Percentiles rank a stretch among this genome's conserved stretches.
Evolutionary conservation across 2,888 invertebrate species (phyloP).

Genomic region (Hoplodrina blanda): DNA sequence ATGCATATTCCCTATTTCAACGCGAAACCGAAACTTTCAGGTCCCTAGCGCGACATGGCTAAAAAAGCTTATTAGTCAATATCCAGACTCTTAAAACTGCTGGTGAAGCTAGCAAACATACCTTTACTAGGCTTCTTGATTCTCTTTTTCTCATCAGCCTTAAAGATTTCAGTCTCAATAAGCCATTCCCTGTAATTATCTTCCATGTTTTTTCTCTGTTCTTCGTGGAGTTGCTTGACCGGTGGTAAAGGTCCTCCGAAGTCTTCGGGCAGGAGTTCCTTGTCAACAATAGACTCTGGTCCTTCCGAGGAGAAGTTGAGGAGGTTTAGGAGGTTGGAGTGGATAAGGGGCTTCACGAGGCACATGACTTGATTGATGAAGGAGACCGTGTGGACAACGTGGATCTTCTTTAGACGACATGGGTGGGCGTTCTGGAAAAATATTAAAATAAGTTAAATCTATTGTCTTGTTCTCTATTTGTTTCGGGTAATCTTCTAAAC

Average conservation of each 20-base stretch:
- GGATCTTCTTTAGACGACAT: constrained; percentile 92
- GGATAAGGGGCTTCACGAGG: constrained; percentile 92
- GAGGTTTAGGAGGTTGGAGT: constrained; percentile 91
- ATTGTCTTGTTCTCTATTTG: too few species aligned
- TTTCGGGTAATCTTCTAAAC: too few species aligned
- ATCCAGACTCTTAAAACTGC: constrained; percentile 87
- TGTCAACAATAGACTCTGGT: constrained; percentile 85
- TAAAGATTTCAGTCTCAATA: constrained; percentile 90
- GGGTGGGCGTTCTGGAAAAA: constrained; percentile 92
- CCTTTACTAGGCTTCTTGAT: constrained; percentile 87
- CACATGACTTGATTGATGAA: constrained; percentile 93
- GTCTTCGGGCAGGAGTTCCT: constrained; percentile 87
- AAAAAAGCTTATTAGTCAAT: constrained; percentile 79
- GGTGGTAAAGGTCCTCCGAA: constrained; percentile 91
- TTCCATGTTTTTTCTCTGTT: constrained; percentile 90
- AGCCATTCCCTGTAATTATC: constrained; percentile 92
- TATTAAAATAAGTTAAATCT: background rate
- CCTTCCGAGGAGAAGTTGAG: constrained; percentile 91
- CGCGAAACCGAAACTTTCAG: constrained; percentile 64
- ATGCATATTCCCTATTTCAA: background rate
- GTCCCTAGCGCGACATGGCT: constrained; percentile 69
- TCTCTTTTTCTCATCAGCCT: constrained; percentile 87
- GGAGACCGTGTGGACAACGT: constrained; percentile 92
- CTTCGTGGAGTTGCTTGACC: constrained; percentile 89
- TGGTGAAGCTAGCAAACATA: constrained; percentile 88